Evolutionary conservation across 2,888 invertebrate species (phyloP).

Genomic region (Megamerina dolium): DNA sequence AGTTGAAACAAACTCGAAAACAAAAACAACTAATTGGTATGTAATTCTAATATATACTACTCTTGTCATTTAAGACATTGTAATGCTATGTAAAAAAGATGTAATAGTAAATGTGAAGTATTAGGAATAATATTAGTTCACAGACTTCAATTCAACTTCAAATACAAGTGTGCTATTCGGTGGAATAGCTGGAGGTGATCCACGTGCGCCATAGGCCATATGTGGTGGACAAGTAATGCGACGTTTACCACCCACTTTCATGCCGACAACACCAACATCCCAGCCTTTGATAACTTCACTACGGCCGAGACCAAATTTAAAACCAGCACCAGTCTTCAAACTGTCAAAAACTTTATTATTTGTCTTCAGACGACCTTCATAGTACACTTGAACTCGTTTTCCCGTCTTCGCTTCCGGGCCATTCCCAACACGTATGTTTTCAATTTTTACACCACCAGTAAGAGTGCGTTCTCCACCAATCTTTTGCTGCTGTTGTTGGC

Average conservation of each 20-base stretch:
- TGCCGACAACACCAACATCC: slow-evolving; percentile 84
- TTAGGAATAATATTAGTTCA: slow-evolving; percentile 51
- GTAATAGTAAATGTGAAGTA: no score
- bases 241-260: slow-evolving; percentile 92
- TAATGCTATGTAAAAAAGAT: no score
- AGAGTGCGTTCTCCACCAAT: slow-evolving; percentile 50
- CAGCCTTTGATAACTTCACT: slow-evolving; percentile 87
- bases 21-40: no score
- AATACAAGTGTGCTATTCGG: slow-evolving; percentile 81
- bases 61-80: no score
- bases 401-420: slow-evolving; percentile 75
- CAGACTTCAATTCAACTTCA: slow-evolving; percentile 81
- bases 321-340: slow-evolving; percentile 68
- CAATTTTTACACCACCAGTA: slow-evolving; percentile 72
- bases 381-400: slow-evolving; percentile 72
- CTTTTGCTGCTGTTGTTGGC: slow-evolving; percentile 32
- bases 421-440: slow-evolving; percentile 73
- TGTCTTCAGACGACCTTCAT: slow-evolving; percentile 72
- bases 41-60: no score
- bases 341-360: slow-evolving; percentile 87
- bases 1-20: no score
- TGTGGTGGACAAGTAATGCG: slow-evolving; percentile 75
- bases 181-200: slow-evolving; percentile 80
- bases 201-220: slow-evolving; percentile 74
- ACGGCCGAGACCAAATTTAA: slow-evolving; percentile 76